Conservation (phyloP, 2,113 vertebrate genomes). For the Podocnemis expansa region DNA sequence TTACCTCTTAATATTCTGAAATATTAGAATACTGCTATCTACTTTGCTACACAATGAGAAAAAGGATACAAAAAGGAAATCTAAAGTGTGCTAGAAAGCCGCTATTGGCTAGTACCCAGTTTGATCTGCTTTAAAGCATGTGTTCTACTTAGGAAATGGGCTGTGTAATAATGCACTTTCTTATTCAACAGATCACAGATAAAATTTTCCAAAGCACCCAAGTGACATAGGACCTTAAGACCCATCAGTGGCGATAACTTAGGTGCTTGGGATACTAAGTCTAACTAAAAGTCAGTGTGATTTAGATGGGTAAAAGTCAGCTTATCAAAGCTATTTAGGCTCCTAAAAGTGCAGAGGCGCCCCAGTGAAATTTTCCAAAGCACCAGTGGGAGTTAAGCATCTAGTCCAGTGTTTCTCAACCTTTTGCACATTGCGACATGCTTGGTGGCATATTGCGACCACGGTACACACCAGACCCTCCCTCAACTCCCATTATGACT, state of each 20-base stretch:
- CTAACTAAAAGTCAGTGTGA: background rate
- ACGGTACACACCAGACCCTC: too few relatives aligned
- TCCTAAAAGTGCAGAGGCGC: background rate
- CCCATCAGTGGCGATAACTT: too few relatives aligned
- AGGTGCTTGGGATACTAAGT: background rate
- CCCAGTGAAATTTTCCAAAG: background rate
- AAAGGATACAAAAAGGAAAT: background rate
- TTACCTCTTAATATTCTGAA: conserved; percentile 60
- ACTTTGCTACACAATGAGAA: conserved; percentile 27
- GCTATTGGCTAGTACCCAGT: background rate
- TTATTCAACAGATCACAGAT: background rate
- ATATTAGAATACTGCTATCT: conserved; percentile 20
- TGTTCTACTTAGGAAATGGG: background rate
- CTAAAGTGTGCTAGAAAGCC: background rate
- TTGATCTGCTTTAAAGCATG: background rate
- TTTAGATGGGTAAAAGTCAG: background rate
- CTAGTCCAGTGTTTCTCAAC: too few relatives aligned
- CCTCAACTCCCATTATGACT: too few relatives aligned
- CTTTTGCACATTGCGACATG: too few relatives aligned
- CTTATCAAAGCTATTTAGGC: background rate
- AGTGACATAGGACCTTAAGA: background rate
- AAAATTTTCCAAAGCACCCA: background rate
- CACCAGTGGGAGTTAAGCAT: background rate
- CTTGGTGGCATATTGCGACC: too few relatives aligned
- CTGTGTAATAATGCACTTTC: background rate